phyloP scores from a whole-genome alignment of 2,113 vertebrate genomes.

The Gila orcuttii region DNA sequence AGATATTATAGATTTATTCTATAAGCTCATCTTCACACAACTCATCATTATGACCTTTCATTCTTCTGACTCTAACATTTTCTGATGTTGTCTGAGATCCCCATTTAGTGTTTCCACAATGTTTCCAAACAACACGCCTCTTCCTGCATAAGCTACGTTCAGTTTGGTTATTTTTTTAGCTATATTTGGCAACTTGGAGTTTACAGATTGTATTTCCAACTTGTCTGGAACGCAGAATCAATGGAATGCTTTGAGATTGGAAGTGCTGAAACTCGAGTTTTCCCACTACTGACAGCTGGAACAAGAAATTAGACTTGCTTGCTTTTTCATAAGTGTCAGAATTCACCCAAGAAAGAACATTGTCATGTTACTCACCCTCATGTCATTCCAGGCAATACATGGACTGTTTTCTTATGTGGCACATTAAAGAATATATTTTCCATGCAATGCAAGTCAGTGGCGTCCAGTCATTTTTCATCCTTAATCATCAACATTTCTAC shows the following conservation, averaged over 20 bases:
- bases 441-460: neutral
- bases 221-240: neutral
- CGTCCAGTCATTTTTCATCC: neutral
- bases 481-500: neutral
- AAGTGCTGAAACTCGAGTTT: neutral
- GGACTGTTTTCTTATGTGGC: neutral
- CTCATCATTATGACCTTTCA: too few relatives aligned
- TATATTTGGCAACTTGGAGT: neutral
- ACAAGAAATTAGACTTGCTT: neutral
- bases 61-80: too few relatives aligned
- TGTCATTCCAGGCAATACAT: neutral
- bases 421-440: neutral
- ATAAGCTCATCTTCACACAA: too few relatives aligned
- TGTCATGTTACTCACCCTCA: neutral
- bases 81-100: too few relatives aligned
- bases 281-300: neutral
- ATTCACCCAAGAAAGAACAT: neutral
- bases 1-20: too few relatives aligned
- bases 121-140: neutral
- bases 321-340: neutral
- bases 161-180: neutral
- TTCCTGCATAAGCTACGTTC: neutral
- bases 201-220: neutral
- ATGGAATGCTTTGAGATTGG: neutral
- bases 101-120: neutral